These are phyloP conservation scores for Agrotis exclamationis DNA, from an alignment of 2,888 invertebrate genomes.

Conservation along the genomic window DNA sequence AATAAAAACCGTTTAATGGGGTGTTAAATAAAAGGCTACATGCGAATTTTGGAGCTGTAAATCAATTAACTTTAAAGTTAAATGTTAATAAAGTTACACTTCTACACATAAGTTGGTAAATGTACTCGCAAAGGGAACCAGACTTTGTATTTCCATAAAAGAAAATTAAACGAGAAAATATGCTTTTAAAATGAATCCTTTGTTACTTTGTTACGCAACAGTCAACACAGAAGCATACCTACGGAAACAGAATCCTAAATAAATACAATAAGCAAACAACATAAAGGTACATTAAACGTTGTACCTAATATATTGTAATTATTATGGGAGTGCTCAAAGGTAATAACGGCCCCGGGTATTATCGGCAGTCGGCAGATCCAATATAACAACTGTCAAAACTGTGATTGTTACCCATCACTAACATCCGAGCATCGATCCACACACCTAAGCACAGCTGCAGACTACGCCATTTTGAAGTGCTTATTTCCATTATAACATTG, in stretches of 20 bases:
- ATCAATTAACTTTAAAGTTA: not conserved
- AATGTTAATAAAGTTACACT: not conserved
- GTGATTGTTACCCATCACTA: slow-evolving; percentile 75
- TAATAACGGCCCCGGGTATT: slow-evolving; percentile 34
- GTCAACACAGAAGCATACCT: slow-evolving; percentile 36
- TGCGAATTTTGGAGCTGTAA: slow-evolving; percentile 9
- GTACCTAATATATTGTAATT: slow-evolving; percentile 34
- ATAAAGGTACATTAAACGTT: slow-evolving; percentile 40
- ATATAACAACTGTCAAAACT: slow-evolving; percentile 71
- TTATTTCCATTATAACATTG: slow-evolving; percentile 92
- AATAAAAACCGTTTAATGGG: slow-evolving; percentile 28
- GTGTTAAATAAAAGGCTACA: slow-evolving; percentile 19
- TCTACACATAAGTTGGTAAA: not conserved
- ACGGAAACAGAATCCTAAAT: slow-evolving; percentile 34
- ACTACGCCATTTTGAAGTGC: slow-evolving; percentile 91
- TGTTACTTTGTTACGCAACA: slow-evolving; percentile 57
- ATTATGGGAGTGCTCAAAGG: slow-evolving; percentile 14
- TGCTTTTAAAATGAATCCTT: slow-evolving; percentile 41
- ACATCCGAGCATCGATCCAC: slow-evolving; percentile 81
- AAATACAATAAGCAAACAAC: slow-evolving; percentile 45
- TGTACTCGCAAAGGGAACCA: slow-evolving; percentile 1
- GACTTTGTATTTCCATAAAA: slow-evolving; percentile 21
- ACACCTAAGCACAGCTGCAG: slow-evolving; percentile 83
- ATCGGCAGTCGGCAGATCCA: slow-evolving; percentile 38
- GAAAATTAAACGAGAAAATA: slow-evolving; percentile 49